Percentiles rank a stretch among this genome's conserved stretches.
Evolutionary conservation across 2,888 invertebrate genomes (phyloP).

Genomic region (Dolomedes plantarius): DNA sequence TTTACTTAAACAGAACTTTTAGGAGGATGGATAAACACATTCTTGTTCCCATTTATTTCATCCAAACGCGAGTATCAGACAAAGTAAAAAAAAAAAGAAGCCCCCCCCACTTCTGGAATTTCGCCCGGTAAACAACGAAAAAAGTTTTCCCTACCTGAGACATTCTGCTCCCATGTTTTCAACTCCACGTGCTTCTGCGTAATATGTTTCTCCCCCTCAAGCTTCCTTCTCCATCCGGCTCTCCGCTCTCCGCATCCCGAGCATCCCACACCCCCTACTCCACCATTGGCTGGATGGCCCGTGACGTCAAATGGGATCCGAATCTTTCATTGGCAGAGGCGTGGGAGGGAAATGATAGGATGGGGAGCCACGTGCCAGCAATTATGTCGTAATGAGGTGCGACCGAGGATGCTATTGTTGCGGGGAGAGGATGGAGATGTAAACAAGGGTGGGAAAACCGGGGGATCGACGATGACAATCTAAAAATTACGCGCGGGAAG

Average conservation of each 20-base stretch:
- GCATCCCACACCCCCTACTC: neutral
- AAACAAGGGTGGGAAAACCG: neutral
- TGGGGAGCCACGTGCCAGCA: slow-evolving; percentile 52
- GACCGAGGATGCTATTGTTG: slow-evolving; percentile 19
- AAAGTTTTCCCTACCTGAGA: slow-evolving; percentile 12
- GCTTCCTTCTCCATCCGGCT: slow-evolving; percentile 2
- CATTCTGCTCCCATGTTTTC: neutral
- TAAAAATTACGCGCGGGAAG: neutral
- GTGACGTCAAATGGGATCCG: slow-evolving; percentile 31
- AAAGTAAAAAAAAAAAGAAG: no score
- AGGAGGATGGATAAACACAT: no score
- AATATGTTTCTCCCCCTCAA: slow-evolving; percentile 18
- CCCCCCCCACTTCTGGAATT: no score
- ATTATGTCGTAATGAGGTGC: slow-evolving; percentile 62
- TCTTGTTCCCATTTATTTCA: no score
- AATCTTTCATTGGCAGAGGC: slow-evolving; percentile 32
- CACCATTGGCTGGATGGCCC: slow-evolving; percentile 17
- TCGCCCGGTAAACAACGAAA: no score
- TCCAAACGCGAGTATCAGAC: no score
- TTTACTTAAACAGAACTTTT: no score
- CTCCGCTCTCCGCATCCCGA: slow-evolving; percentile 13
- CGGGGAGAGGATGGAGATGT: neutral
- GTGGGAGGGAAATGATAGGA: slow-evolving; percentile 23
- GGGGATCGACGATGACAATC: neutral
- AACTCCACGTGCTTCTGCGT: slow-evolving; percentile 37